Evolutionary conservation across 2,888 invertebrate species (phyloP).

Genomic region (Arge pagana): DNA sequence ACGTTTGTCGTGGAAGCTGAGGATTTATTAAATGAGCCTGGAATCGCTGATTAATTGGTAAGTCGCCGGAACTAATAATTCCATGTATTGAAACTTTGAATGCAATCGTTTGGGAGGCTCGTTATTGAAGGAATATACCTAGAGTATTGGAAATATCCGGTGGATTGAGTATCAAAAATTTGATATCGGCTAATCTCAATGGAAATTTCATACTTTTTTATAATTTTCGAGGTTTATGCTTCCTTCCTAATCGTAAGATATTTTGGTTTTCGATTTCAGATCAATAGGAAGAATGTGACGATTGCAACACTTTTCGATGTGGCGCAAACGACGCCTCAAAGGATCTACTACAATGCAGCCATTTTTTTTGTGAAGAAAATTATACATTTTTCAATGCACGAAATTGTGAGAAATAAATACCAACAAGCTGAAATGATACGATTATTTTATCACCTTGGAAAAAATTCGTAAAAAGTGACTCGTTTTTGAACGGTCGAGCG

Average conservation of each 20-base stretch:
- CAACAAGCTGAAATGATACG: neutral
- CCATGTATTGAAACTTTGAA: slow-evolving; percentile 16
- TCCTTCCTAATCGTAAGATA: neutral
- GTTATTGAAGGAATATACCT: slow-evolving; percentile 10
- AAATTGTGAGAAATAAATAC: neutral
- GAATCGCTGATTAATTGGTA: slow-evolving; percentile 23
- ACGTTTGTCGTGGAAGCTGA: slow-evolving; percentile 24
- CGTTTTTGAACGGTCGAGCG: neutral
- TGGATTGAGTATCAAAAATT: neutral
- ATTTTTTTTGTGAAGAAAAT: neutral
- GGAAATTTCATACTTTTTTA: neutral
- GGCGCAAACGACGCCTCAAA: neutral
- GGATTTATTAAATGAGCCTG: slow-evolving; percentile 21
- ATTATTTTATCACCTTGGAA: neutral
- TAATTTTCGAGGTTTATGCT: neutral
- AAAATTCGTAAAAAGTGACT: neutral
- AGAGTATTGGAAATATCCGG: neutral
- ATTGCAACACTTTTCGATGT: neutral
- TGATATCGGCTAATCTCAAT: neutral
- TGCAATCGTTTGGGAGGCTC: slow-evolving; percentile 7
- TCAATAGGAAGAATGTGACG: neutral
- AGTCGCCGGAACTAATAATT: slow-evolving; percentile 7
- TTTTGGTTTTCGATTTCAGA: too few relatives aligned
- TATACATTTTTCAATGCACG: neutral
- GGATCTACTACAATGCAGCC: neutral